A percentile compares a stretch with the other conserved stretches of the same genome.
Evolutionary conservation across 2,113 vertebrate species (phyloP).

Genomic region (Pedionomus torquatus): DNA sequence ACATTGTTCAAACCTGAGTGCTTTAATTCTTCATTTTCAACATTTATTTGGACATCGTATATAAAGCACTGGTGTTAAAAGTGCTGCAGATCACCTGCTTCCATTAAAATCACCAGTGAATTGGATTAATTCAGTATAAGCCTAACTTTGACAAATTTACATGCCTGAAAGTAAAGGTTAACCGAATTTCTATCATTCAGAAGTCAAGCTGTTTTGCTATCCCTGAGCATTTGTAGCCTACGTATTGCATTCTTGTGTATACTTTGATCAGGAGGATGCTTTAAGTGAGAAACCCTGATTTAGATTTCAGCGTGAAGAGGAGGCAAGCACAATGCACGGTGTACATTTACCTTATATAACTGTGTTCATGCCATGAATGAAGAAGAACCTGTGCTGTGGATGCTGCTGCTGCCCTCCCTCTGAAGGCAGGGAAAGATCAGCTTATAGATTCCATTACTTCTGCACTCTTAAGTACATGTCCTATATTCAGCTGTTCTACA

Average conservation of each 20-base stretch:
- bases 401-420: background rate
- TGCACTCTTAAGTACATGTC: background rate
- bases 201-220: background rate
- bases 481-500: background rate
- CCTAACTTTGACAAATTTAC: background rate
- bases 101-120: background rate
- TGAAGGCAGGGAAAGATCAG: background rate
- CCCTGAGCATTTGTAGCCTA: background rate
- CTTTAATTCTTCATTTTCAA: background rate
- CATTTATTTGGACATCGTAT: background rate
- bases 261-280: background rate
- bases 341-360: background rate
- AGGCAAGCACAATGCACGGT: background rate
- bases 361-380: background rate
- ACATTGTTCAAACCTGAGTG: background rate
- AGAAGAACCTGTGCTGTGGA: background rate
- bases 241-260: background rate
- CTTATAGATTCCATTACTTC: background rate
- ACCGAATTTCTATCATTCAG: background rate
- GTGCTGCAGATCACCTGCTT: background rate
- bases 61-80: background rate
- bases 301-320: background rate
- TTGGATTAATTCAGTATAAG: background rate
- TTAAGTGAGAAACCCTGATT: background rate
- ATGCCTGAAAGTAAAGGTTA: background rate